Evolutionary conservation across 2,113 vertebrate genomes (phyloP).

Genomic region (Scalopus aquaticus): DNA sequence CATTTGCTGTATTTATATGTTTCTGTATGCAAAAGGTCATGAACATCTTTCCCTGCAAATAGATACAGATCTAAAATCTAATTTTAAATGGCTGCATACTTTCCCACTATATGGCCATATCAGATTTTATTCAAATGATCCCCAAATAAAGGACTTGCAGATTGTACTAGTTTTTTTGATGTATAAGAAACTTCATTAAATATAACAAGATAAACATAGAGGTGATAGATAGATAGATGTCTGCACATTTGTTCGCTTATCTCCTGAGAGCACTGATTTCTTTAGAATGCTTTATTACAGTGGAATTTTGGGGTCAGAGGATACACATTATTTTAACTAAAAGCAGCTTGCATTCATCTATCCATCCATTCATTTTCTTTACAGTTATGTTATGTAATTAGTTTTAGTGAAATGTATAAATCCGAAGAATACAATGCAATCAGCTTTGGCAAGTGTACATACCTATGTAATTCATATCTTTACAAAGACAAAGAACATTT

Average conservation of each 20-base stretch:
- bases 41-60: not conserved
- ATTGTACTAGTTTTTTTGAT: not conserved
- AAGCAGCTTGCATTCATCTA: not conserved
- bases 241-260: not conserved
- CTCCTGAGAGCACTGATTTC: not conserved
- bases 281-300: not conserved
- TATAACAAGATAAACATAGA: not conserved
- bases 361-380: not conserved
- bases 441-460: not conserved
- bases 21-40: not conserved
- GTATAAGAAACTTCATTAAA: not conserved
- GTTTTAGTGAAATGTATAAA: not conserved
- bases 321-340: not conserved
- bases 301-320: not conserved
- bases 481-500: not conserved
- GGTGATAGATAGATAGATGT: not conserved
- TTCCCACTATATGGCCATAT: not conserved
- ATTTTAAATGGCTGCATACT: not conserved
- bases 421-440: not conserved
- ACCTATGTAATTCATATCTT: not conserved
- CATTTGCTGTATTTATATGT: not conserved
- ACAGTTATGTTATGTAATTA: not conserved
- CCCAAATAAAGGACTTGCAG: not conserved
- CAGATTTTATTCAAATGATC: constrained; percentile 20
- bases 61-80: not conserved